Evolutionary conservation across 2,113 vertebrate genomes (phyloP).

Genomic region (Dermatemys mawii): DNA sequence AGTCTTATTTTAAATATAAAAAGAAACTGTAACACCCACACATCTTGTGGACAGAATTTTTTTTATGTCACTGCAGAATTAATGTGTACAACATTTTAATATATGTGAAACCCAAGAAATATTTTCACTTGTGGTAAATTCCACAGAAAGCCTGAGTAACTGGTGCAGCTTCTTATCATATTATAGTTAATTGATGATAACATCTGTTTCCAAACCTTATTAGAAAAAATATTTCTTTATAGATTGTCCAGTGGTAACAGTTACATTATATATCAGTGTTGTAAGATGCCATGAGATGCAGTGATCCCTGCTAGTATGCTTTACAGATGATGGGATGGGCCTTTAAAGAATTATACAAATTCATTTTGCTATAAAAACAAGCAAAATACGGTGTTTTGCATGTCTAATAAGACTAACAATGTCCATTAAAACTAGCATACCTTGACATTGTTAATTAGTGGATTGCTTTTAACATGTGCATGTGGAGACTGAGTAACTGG

Average conservation of each 20-base stretch:
- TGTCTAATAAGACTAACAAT: not conserved
- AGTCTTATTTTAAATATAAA: not conserved
- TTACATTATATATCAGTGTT: not conserved
- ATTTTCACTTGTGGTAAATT: fast-evolving
- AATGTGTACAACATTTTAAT: not conserved
- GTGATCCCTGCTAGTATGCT: not conserved
- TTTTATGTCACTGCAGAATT: not conserved
- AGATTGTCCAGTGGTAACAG: not conserved
- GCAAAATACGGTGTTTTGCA: not conserved
- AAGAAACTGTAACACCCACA: not conserved
- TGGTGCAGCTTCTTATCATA: not conserved
- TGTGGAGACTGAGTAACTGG: not conserved
- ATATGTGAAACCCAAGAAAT: not conserved
- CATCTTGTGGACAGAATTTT: not conserved
- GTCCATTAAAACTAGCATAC: not conserved
- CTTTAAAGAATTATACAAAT: not conserved
- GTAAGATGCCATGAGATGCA: not conserved
- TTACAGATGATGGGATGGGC: not conserved
- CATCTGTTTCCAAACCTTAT: not conserved
- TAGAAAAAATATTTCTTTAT: not conserved
- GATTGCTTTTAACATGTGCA: not conserved
- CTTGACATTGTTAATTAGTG: constrained; percentile 37
- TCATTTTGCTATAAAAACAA: not conserved
- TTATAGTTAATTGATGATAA: not conserved
- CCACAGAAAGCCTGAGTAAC: not conserved